A percentile compares a stretch with the other conserved stretches of the same genome.
phyloP scores from a whole-genome alignment of 2,797 vertebrate species.

The Adelosebastes latens region DNA sequence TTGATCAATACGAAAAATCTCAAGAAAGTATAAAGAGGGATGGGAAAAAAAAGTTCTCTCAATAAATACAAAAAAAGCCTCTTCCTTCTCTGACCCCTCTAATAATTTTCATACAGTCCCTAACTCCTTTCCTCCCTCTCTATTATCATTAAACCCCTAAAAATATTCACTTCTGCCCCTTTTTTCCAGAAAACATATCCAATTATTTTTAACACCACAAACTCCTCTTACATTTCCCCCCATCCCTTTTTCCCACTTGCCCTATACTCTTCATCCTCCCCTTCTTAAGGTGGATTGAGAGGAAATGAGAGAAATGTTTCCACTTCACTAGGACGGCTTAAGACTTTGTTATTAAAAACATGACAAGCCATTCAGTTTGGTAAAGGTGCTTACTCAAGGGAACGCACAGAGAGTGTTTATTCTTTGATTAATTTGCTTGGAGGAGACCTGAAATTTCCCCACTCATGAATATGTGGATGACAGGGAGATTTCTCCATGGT shows the following conservation, averaged over 20 bases:
- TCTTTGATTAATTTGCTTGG: slow-evolving; percentile 81
- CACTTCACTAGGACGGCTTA: slow-evolving; percentile 47
- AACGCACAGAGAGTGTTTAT: slow-evolving; percentile 71
- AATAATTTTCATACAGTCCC: background rate
- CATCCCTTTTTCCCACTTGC: background rate
- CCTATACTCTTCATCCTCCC: background rate
- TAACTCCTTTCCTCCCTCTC: background rate
- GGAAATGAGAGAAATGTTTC: slow-evolving; percentile 40
- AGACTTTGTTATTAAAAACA: slow-evolving; percentile 76
- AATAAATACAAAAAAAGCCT: too few species aligned
- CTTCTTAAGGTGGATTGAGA: background rate
- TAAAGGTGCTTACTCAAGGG: slow-evolving; percentile 81
- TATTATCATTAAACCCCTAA: background rate
- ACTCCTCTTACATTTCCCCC: background rate
- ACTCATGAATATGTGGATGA: slow-evolving; percentile 81
- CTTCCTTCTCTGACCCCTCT: background rate
- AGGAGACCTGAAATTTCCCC: slow-evolving; percentile 75
- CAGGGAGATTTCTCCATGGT: slow-evolving; percentile 86
- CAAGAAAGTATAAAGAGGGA: background rate
- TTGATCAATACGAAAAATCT: background rate
- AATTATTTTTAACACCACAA: slow-evolving; percentile 4
- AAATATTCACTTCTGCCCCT: background rate
- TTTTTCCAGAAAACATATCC: background rate
- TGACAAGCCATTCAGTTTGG: slow-evolving; percentile 78
- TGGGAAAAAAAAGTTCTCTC: background rate